Evolutionary conservation across 2,888 invertebrate genomes (phyloP).

Genomic region (Plebejus anna): DNA sequence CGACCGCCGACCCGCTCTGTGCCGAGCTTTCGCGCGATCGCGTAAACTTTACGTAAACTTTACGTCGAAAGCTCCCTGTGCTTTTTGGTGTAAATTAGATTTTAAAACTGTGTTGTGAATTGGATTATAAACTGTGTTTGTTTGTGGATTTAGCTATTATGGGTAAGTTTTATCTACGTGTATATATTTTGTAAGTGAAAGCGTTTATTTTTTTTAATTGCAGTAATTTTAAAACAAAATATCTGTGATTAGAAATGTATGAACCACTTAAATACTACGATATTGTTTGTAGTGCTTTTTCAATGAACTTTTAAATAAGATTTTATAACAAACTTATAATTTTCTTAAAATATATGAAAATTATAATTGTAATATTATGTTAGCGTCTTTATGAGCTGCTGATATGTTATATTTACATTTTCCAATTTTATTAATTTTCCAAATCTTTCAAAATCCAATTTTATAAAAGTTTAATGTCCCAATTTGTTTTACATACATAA

Average conservation of each 20-base stretch:
- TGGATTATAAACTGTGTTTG: constrained; percentile 22
- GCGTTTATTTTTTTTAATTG: no score
- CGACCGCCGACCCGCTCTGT: constrained; percentile 32
- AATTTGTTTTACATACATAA: no score
- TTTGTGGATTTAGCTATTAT: constrained; percentile 17
- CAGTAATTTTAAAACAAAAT: not conserved
- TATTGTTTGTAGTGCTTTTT: not conserved
- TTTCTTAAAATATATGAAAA: no score
- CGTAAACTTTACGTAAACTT: constrained; percentile 34
- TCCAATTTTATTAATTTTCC: no score
- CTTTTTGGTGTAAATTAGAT: constrained; percentile 32
- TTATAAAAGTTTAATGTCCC: no score
- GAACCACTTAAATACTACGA: not conserved
- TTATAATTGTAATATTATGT: no score
- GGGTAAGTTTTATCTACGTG: constrained; percentile 15
- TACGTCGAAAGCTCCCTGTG: constrained; percentile 35
- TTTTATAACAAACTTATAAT: no score
- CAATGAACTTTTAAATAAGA: not conserved
- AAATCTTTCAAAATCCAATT: no score
- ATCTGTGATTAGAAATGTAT: not conserved
- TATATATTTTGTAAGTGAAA: not conserved
- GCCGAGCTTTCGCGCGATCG: constrained; percentile 6
- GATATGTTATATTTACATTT: no score
- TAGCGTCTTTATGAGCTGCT: no score
- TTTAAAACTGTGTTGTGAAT: constrained; percentile 33